phyloP scores from a whole-genome alignment of 2,113 vertebrate species.

The Cyrtonyx montezumae region DNA sequence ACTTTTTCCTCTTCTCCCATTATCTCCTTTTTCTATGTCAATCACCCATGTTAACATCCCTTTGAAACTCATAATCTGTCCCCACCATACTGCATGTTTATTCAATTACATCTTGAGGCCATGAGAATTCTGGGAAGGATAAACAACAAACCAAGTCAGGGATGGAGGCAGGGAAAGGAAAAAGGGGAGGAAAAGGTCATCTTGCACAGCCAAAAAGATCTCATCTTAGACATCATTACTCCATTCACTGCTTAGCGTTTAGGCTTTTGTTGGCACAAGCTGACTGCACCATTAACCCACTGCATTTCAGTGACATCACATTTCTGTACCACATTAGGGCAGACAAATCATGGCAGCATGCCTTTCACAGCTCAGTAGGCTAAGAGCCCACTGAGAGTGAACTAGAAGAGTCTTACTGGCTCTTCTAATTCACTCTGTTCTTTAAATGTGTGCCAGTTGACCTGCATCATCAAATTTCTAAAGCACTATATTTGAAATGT shows the following conservation, averaged over 20 bases:
- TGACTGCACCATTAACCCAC: background rate
- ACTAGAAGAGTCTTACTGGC: background rate
- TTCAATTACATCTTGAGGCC: background rate
- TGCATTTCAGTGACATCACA: background rate
- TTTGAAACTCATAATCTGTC: background rate
- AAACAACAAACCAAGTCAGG: background rate
- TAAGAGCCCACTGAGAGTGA: background rate
- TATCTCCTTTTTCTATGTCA: background rate
- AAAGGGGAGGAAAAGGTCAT: background rate
- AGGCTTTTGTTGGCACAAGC: background rate
- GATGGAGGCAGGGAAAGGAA: background rate
- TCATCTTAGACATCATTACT: background rate
- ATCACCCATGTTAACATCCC: background rate
- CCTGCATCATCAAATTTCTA: background rate
- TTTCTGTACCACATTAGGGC: background rate
- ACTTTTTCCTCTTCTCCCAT: background rate
- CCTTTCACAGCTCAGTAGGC: background rate
- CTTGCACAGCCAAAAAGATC: background rate
- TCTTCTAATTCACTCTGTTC: background rate
- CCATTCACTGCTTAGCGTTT: background rate
- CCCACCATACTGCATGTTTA: background rate
- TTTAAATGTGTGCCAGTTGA: background rate
- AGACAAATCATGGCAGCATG: background rate
- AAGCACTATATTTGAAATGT: background rate
- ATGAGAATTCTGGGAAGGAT: background rate